These are phyloP conservation scores for Valencia hispanica DNA, from an alignment of 2,797 vertebrate genomes.

Conservation along the genomic window DNA sequence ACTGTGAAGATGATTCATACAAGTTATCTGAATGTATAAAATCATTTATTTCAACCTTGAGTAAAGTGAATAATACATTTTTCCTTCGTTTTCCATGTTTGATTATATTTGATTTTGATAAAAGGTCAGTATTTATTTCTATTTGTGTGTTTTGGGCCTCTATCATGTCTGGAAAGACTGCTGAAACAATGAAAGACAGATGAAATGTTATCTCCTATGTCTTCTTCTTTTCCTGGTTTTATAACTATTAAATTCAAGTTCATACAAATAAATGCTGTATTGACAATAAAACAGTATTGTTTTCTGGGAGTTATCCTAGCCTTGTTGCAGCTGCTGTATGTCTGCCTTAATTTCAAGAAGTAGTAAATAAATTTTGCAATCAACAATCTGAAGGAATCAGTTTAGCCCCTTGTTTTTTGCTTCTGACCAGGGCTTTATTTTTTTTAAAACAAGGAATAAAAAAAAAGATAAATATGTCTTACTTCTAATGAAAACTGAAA, in stretches of 20 bases:
- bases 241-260: constrained; percentile 27
- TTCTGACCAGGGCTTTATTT: not conserved
- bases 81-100: constrained; percentile 23
- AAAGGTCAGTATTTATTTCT: constrained; percentile 64
- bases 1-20: constrained; percentile 37
- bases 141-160: constrained; percentile 23
- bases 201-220: constrained; percentile 14
- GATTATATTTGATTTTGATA: constrained; percentile 48
- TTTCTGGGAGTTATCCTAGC: constrained; percentile 27
- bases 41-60: constrained; percentile 14
- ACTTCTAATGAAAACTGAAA: not conserved
- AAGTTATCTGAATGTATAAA: constrained; percentile 56
- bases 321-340: constrained; percentile 49
- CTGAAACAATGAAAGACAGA: constrained; percentile 27
- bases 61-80: not conserved
- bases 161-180: constrained; percentile 18
- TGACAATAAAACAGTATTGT: constrained; percentile 28
- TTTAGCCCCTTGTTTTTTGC: not conserved
- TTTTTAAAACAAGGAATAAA: not conserved
- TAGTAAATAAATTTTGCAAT: constrained; percentile 50
- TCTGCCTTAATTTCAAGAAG: constrained; percentile 32
- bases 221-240: constrained; percentile 27
- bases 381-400: constrained; percentile 11
- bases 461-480: not conserved
- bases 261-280: constrained; percentile 33